Evolutionary conservation across 2,888 invertebrate genomes (phyloP).

Genomic region (Spisula solida): DNA sequence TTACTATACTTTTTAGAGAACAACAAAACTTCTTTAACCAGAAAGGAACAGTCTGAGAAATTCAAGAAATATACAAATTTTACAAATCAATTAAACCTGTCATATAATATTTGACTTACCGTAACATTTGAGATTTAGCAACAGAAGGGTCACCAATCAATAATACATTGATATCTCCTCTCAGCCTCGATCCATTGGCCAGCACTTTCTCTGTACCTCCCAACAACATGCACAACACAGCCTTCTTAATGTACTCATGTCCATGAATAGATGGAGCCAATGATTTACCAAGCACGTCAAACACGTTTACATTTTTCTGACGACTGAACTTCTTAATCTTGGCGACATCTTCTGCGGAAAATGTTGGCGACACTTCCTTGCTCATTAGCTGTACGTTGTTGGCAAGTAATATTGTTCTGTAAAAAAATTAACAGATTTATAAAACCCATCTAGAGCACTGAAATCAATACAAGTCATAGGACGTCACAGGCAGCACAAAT

Average conservation of each 20-base stretch:
- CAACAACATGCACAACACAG: slow-evolving; percentile 96
- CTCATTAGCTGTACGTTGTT: slow-evolving; percentile 96
- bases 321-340: slow-evolving; percentile 94
- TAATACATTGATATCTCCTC: slow-evolving; percentile 94
- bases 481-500: too few species aligned
- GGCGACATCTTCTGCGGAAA: slow-evolving; percentile 95
- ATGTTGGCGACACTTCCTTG: slow-evolving; percentile 92
- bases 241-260: slow-evolving; percentile 98
- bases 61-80: too few species aligned
- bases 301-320: slow-evolving; percentile 91
- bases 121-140: slow-evolving; percentile 96
- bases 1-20: too few species aligned
- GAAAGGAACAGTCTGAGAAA: too few species aligned
- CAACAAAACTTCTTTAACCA: too few species aligned
- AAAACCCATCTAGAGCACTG: background rate
- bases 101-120: slow-evolving; percentile 78
- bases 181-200: slow-evolving; percentile 88
- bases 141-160: slow-evolving; percentile 99
- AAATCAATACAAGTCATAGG: too few species aligned
- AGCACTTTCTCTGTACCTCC: slow-evolving; percentile 98
- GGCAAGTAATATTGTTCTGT: slow-evolving; percentile 96
- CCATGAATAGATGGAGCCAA: slow-evolving; percentile 99
- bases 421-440: slow-evolving; percentile 15
- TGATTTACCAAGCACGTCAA: slow-evolving; percentile 95
- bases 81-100: too few species aligned